Conservation (phyloP, 2,113 vertebrate species). For the Nycticebus coucang region DNA sequence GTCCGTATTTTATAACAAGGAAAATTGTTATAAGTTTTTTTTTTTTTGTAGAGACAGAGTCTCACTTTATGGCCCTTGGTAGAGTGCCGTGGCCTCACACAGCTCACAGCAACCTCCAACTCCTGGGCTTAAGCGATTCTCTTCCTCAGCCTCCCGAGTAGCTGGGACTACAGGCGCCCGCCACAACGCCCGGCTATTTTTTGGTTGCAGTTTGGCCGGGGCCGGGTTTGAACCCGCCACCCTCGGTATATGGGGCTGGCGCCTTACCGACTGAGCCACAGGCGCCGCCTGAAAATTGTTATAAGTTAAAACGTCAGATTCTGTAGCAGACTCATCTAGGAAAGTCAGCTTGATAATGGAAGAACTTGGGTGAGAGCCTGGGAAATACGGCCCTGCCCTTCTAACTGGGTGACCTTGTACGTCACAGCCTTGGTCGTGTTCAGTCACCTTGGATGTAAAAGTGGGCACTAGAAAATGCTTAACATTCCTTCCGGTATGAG, state of each 20-base stretch:
- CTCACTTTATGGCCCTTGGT: no score
- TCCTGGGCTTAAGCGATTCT: no score
- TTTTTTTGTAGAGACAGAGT: no score
- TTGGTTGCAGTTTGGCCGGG: no score
- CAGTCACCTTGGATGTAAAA: not conserved
- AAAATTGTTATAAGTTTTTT: not conserved
- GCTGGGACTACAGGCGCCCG: no score
- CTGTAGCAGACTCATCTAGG: not conserved
- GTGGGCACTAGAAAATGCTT: not conserved
- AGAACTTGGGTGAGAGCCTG: not conserved
- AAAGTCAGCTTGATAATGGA: not conserved
- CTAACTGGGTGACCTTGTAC: not conserved
- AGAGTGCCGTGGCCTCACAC: no score
- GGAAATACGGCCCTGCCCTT: not conserved
- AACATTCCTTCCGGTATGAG: not conserved
- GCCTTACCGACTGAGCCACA: no score
- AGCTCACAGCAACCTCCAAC: no score
- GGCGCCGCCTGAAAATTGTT: conserved; percentile 1
- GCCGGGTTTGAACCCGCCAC: no score
- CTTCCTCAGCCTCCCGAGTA: no score
- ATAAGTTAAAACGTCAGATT: not conserved
- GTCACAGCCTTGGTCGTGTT: not conserved
- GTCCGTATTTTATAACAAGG: not conserved
- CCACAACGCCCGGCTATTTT: no score
- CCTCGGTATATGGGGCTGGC: no score